Conservation (phyloP, 1,140 invertebrate species). For the Sycophila sp. region DNA sequence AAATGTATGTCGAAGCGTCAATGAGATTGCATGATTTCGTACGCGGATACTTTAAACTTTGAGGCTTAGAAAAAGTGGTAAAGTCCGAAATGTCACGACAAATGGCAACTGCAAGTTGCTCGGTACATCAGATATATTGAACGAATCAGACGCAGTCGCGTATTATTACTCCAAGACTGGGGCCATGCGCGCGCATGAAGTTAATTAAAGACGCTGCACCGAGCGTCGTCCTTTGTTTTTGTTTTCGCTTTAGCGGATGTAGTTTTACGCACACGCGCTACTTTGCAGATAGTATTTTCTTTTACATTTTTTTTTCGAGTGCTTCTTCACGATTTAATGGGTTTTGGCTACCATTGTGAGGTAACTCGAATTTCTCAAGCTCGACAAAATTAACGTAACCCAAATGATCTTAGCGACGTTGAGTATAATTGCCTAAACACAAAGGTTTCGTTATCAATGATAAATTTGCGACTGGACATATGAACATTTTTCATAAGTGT, state of each 20-base stretch:
- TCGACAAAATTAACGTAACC: no score
- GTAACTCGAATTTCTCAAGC: not conserved
- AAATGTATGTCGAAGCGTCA: no score
- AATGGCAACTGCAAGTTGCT: not conserved
- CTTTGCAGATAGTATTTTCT: no score
- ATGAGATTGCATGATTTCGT: no score
- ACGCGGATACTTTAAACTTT: no score
- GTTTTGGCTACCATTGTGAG: constrained; percentile 39
- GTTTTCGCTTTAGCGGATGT: not conserved
- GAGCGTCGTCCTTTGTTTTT: not conserved
- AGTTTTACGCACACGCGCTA: not conserved
- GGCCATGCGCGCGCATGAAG: constrained; percentile 41
- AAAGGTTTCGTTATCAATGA: no score
- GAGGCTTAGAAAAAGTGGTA: no score
- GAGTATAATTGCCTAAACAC: no score
- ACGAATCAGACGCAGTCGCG: constrained; percentile 39
- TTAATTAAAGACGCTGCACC: constrained; percentile 60
- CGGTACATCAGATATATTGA: constrained; percentile 41
- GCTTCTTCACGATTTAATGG: no score
- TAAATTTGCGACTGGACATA: no score
- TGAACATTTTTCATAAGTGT: no score
- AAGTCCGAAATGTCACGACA: constrained; percentile 34
- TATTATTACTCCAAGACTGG: constrained; percentile 44
- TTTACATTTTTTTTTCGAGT: not conserved
- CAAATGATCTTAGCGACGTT: no score